A percentile compares a stretch with the other conserved stretches of the same genome.
Evolutionary conservation across 1,140 invertebrate species (phyloP).

Genomic region (Drosophila sucinea): DNA sequence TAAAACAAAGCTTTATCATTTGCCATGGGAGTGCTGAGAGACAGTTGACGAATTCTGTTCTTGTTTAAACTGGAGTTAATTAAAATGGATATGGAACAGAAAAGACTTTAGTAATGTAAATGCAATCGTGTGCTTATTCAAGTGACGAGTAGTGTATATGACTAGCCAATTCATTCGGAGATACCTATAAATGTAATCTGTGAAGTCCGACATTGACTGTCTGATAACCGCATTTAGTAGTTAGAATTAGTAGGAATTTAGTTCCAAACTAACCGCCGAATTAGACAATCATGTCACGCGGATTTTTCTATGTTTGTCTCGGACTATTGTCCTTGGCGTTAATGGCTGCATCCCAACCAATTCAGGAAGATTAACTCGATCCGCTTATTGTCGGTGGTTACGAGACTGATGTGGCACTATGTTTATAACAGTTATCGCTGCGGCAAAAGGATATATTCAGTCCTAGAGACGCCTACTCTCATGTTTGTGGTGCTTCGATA

Average conservation of each 20-base stretch:
- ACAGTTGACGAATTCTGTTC: too few relatives aligned
- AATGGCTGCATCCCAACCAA: constrained; percentile 28
- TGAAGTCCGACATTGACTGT: constrained; percentile 28
- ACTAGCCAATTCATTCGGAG: constrained; percentile 26
- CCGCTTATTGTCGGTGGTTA: constrained; percentile 72
- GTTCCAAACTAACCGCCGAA: constrained; percentile 22
- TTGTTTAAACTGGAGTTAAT: too few relatives aligned
- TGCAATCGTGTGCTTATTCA: too few relatives aligned
- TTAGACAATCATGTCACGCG: constrained; percentile 40
- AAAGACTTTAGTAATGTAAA: too few relatives aligned
- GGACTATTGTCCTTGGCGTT: constrained; percentile 21
- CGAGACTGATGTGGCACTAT: constrained; percentile 39
- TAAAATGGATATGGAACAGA: too few relatives aligned
- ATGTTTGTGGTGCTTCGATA: too few relatives aligned
- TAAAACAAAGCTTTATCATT: too few relatives aligned
- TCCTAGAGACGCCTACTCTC: constrained; percentile 33
- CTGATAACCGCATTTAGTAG: constrained; percentile 39
- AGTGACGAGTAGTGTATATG: not conserved
- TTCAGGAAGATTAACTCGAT: constrained; percentile 34
- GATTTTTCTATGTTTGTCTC: constrained; percentile 7
- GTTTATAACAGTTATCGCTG: constrained; percentile 72
- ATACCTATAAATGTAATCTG: constrained; percentile 46
- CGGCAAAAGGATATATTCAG: constrained; percentile 53
- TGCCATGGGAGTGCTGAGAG: too few relatives aligned
- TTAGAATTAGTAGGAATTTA: constrained; percentile 5